phyloP scores from a whole-genome alignment of 1,140 invertebrate genomes.

The Octopus sinensis region DNA sequence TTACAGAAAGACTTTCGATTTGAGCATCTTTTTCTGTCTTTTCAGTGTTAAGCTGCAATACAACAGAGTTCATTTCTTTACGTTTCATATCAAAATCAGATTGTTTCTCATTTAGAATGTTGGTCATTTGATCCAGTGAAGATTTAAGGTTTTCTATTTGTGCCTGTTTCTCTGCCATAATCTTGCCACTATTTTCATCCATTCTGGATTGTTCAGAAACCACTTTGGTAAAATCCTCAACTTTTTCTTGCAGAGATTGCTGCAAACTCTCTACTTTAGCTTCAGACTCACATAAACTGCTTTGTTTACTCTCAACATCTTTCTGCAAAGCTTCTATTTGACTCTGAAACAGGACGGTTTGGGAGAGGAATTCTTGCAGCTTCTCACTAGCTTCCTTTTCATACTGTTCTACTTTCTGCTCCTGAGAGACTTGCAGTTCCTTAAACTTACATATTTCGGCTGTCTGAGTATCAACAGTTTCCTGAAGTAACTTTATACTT shows the following conservation, averaged over 20 bases:
- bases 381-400: not conserved
- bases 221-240: constrained; percentile 14
- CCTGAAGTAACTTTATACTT: not conserved
- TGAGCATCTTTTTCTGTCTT: constrained; percentile 11
- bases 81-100: constrained; percentile 27
- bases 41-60: constrained; percentile 10
- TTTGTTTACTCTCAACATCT: not conserved
- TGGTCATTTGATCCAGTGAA: constrained; percentile 29
- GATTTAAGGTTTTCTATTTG: constrained; percentile 26
- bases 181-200: not conserved
- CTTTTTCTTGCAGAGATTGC: constrained; percentile 8
- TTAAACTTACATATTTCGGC: not conserved
- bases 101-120: constrained; percentile 32
- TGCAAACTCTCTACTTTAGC: constrained; percentile 6
- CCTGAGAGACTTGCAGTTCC: not conserved
- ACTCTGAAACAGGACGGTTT: not conserved
- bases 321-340: not conserved
- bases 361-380: not conserved
- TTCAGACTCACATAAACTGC: not conserved
- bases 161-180: not conserved
- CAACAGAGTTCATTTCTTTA: not conserved
- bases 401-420: not conserved
- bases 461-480: not conserved
- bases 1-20: not conserved
- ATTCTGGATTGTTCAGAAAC: not conserved